Base-by-base conservation (phyloP, 1,140 invertebrate genomes). In the Aphaenogaster rudis region DNA sequence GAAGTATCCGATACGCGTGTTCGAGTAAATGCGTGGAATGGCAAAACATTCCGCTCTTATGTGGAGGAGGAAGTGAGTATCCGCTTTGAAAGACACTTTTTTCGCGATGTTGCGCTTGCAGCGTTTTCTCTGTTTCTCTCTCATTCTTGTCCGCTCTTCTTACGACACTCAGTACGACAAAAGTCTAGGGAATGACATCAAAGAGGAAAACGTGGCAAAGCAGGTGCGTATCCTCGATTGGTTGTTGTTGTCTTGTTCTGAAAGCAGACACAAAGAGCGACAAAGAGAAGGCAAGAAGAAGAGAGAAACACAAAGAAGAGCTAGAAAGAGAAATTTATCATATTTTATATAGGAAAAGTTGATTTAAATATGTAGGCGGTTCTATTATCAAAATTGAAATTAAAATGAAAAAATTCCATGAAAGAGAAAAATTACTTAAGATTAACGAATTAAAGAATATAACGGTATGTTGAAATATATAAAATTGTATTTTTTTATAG, bases 31-130 rank as follows among this genome's bases (percentile, higher is more conserved):
- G 74, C 69, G 42, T 17, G 63, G 84, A 89, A 89, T 89, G 79
- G 69, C 48, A 86, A 90, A 90, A 86, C 88, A 89, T 90, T 59
- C 15, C 17, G 42, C 52, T 59, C 67, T 72, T 82, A 42, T 72
- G 67, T 54, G 42, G 17, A 59, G 80, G 17, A 57, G 11, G 39
- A 36, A 61, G 52, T 52, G 11, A 86, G 86, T 90, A 88, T 89
- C 66, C 74, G 82, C 88, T 90, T 89, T 90, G 88, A 89, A 86
- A 63, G 74, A 69, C 42, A 54, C 74, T 90, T 90, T 84, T 74
- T 88, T 69, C 57, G 28, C 11, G 13, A 66, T 80, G 63, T 59
- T 80, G 21, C 77, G 57, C 63, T 28, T 64, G 69, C 52, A 59
- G 52, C 52, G 28, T 59, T 81, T 63, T 67, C 4, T 69, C 50